Percentiles rank a stretch among this genome's conserved stretches.
phyloP scores from a whole-genome alignment of 23 tunicate species.

The Aplidium turbinatum region DNA sequence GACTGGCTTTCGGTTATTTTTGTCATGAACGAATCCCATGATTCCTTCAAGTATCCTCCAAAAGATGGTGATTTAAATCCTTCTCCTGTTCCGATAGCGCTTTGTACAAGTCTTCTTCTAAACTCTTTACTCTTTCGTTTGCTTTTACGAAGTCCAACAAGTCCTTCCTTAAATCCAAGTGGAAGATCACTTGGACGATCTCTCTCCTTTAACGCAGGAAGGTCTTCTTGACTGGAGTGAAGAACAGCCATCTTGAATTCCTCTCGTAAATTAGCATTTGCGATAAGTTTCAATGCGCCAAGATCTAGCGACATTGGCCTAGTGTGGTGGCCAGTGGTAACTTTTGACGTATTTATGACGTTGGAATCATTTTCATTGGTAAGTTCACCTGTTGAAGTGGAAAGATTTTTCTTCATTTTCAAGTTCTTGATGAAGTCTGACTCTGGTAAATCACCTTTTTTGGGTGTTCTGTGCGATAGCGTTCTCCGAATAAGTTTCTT shows the following conservation, averaged over 20 bases:
- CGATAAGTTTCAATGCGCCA: background rate
- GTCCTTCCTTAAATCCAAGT: background rate
- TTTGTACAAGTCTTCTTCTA: conserved; percentile 16
- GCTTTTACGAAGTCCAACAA: conserved; percentile 10
- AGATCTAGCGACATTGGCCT: conserved; percentile 37
- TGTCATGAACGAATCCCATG: conserved; percentile 51
- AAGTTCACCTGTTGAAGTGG: conserved; percentile 7
- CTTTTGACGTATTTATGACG: background rate
- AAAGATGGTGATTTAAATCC: conserved; percentile 19
- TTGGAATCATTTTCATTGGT: background rate
- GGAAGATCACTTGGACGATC: background rate
- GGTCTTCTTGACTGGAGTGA: background rate
- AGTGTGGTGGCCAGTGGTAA: background rate
- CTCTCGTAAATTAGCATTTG: conserved; percentile 15
- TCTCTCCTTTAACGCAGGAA: background rate
- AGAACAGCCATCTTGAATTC: conserved; percentile 25
- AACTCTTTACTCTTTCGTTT: background rate
- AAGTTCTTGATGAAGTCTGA: background rate
- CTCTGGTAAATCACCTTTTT: background rate
- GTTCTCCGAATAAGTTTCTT: conserved; percentile 29
- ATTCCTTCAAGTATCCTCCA: conserved; percentile 45
- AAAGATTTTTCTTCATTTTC: background rate
- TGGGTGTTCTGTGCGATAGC: background rate
- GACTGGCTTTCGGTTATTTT: conserved; percentile 40
- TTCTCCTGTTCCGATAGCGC: background rate